Base-by-base conservation (phyloP, 2,797 vertebrate genomes). In the Gymnoscopelus braueri region DNA sequence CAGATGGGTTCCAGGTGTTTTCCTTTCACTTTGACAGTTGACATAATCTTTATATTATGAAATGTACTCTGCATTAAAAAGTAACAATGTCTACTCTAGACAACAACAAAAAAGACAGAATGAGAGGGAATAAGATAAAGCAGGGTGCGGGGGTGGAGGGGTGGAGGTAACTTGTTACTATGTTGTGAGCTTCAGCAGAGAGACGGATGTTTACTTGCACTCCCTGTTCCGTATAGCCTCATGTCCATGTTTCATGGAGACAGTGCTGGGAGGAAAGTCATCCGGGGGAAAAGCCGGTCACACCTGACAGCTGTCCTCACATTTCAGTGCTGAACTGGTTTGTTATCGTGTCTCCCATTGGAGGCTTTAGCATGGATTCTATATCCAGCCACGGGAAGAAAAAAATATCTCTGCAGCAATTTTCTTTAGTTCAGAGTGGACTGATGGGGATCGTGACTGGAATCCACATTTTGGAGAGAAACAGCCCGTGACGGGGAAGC, bases 301-400 rank as follows among this genome's bases (percentile, higher is more conserved):
- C 81, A 81, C 83, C 86, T 87, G 89, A 91, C 90, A 90, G 87
- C 87, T 90, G 90, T 88, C 88, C 86, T 69, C 77, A 81, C 76
- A 75, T 47, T 23, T 32, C 62, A 47, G 26, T 8, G 2, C 13
- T 6, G 12, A 55, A n/a, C 35, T 10, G 49, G 32, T 50, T 35
- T 63, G 54, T 61, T 60, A 53, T 32, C 47, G 12, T 85, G 70
- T 74, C 78, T 77, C 76, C 74, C 76, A 64, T 52, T 75, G 76
- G 77, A 74, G 24, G 53, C 65, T 68, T 56, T 32, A 59, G 71
- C 58, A 8, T 64, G 58, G 72, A 74, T 78, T 77, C 68, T 71
- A 67, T 77, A 75, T 77, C 73, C 68, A 76, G 55, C 52, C n/a
- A 58, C 14, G 57, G 55, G n/a, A 57, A 60, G 54, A n/a, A 58